A percentile compares a stretch with the other conserved stretches of the same genome.
phyloP scores from a whole-genome alignment of 2,113 vertebrate genomes.

The Ptyas mucosa region DNA sequence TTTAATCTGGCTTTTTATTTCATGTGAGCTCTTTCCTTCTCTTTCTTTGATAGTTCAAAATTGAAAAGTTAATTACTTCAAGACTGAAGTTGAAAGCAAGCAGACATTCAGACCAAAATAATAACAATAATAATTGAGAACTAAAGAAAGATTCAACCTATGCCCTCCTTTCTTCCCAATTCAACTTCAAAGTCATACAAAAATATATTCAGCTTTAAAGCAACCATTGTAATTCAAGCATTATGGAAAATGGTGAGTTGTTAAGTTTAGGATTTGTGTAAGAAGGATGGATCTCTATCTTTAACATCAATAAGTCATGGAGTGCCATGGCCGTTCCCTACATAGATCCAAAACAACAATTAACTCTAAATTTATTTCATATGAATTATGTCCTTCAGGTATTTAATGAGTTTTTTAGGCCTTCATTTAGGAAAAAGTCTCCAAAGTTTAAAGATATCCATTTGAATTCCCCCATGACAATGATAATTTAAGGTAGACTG shows the following conservation, averaged over 20 bases:
- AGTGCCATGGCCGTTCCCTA: background rate
- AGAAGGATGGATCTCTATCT: too few species aligned
- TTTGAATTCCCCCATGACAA: background rate
- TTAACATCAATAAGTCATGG: background rate
- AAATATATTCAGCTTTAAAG: background rate
- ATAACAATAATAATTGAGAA: background rate
- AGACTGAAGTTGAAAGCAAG: slow-evolving; percentile 12
- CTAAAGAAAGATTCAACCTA: background rate
- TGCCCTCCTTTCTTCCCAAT: background rate
- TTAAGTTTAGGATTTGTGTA: too few species aligned
- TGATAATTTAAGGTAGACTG: background rate
- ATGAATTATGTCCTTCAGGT: background rate
- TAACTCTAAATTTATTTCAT: background rate
- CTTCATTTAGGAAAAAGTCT: background rate
- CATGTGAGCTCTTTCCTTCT: background rate
- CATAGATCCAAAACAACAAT: background rate
- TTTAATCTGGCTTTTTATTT: background rate
- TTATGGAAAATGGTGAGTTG: background rate
- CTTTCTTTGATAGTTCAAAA: background rate
- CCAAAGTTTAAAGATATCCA: background rate
- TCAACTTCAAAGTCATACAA: background rate
- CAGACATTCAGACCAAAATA: background rate
- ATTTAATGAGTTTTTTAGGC: background rate
- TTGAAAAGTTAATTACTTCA: slow-evolving; percentile 22
- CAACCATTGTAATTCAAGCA: background rate